These are phyloP conservation scores for Gasteruption jaculator DNA, from an alignment of 2,888 invertebrate genomes.

Conservation along the genomic window DNA sequence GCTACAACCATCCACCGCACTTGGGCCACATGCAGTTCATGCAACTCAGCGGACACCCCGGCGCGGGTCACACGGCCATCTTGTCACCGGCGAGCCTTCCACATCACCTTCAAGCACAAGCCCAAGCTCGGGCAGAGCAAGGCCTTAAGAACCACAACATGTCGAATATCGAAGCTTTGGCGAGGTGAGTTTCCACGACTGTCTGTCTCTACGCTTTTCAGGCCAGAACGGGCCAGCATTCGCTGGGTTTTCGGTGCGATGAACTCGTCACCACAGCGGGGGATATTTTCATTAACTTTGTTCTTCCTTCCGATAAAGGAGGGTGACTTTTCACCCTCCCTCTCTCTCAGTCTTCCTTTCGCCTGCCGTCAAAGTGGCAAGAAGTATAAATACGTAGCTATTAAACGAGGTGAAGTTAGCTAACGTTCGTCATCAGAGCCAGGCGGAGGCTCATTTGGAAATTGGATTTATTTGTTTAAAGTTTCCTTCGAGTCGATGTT, in stretches of 20 bases:
- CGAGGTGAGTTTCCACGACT: slow-evolving; percentile 60
- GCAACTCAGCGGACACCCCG: slow-evolving; percentile 78
- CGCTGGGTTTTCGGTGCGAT: slow-evolving; percentile 27
- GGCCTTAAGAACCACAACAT: slow-evolving; percentile 76
- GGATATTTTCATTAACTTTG: slow-evolving; percentile 44
- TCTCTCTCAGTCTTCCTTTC: too few relatives aligned
- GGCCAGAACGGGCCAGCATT: neutral
- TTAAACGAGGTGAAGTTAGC: too few relatives aligned
- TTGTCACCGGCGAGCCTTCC: slow-evolving; percentile 86
- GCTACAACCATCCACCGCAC: slow-evolving; percentile 90
- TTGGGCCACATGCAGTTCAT: slow-evolving; percentile 93
- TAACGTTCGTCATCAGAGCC: too few relatives aligned
- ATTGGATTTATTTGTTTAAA: slow-evolving; percentile 45
- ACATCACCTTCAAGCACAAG: slow-evolving; percentile 64
- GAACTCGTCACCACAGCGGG: slow-evolving; percentile 40
- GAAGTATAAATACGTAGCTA: too few relatives aligned
- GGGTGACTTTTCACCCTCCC: too few relatives aligned
- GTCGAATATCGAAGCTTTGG: slow-evolving; percentile 86
- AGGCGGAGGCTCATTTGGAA: slow-evolving; percentile 23
- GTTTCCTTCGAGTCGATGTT: slow-evolving; percentile 21
- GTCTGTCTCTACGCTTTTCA: slow-evolving; percentile 10
- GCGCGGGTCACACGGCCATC: slow-evolving; percentile 68
- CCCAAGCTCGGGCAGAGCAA: slow-evolving; percentile 70
- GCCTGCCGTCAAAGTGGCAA: too few relatives aligned
- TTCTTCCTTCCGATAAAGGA: slow-evolving; percentile 18